Base-by-base conservation (phyloP, 35 echinoderm and acorn worm genomes). In the Nesometra sesokonis region DNA sequence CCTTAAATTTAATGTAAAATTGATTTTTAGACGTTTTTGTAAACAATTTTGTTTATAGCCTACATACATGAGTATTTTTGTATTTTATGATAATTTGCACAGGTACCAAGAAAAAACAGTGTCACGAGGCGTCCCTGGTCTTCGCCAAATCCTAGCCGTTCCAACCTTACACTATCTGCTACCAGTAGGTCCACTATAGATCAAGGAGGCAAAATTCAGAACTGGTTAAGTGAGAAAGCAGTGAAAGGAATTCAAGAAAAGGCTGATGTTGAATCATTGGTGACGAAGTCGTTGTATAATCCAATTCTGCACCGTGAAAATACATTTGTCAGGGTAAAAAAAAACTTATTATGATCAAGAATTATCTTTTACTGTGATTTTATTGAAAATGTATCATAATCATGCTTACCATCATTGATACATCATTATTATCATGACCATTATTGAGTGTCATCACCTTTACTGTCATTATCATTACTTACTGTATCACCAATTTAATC, bases 201-300 rank as follows among this genome's bases (percentile, higher is more conserved):
- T 46, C 91, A 97, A 46, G 93, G 86, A 23, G 17, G 91, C 3
- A 93, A 90, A 78, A 97, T 97, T 84, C 95, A 97, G 80, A 97
- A 97, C 78, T 97, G 95, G 95, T 80, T 97, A 11, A 93, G 95
- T 43, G 89, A 97, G 52, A 97, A 97, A 46, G 88, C 95, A 36
- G 87, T 97, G 30, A 80, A 92, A 82, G 84, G 89, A 86, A 88
- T 97, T 23, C 95, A 98, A 93, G 92, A 98, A 46, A 91, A 89
- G 36, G 95, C 95, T 30, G 95, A 98, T 77, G 89, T 90, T 17
- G 95, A 98, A 87, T 87, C 92, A 0, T 92, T 94, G 85, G 76
- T 88, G 76, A 98, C 96, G 38, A 99, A 94, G 81, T 87, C 94
- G 15, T 90, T 99, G 93, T 99, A 99, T 89, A 99, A 94, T 90